phyloP scores from a whole-genome alignment of 2,797 vertebrate genomes.

The Avahi laniger region DNA sequence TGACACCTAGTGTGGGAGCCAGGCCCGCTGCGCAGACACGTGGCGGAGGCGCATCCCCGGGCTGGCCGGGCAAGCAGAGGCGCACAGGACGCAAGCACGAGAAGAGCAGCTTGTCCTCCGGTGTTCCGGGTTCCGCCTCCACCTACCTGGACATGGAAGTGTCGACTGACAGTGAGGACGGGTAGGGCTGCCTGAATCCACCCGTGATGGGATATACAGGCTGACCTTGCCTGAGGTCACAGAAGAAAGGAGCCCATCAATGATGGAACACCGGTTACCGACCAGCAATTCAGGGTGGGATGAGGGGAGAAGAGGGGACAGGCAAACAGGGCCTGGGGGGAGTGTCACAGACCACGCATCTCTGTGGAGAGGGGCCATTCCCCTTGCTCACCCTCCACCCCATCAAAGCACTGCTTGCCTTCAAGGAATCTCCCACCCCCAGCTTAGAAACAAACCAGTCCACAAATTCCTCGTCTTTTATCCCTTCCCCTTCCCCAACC shows the following conservation, averaged over 20 bases:
- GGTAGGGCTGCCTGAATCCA: constrained; percentile 89
- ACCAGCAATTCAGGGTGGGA: constrained; percentile 24
- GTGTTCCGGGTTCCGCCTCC: constrained; percentile 80
- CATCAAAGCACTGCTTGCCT: neutral
- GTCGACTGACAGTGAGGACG: constrained; percentile 88
- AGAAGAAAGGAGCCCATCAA: constrained; percentile 90
- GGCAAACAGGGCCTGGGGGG: neutral
- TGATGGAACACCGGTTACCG: constrained; percentile 76
- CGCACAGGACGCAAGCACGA: constrained; percentile 81
- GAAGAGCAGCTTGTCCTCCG: constrained; percentile 80
- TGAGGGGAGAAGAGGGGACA: neutral
- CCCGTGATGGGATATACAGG: constrained; percentile 88
- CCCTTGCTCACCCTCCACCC: neutral
- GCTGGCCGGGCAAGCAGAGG: constrained; percentile 82
- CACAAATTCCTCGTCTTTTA: neutral
- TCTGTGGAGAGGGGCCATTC: neutral
- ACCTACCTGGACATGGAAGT: constrained; percentile 90
- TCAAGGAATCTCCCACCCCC: neutral
- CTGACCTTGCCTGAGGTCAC: constrained; percentile 91
- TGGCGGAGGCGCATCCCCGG: neutral
- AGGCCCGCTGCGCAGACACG: constrained; percentile 81
- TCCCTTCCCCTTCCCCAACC: neutral
- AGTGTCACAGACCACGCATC: neutral
- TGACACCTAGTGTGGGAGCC: constrained; percentile 82
- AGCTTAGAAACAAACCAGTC: neutral